phyloP scores from a whole-genome alignment of 2,113 vertebrate species.

The Corythaeola cristata region DNA sequence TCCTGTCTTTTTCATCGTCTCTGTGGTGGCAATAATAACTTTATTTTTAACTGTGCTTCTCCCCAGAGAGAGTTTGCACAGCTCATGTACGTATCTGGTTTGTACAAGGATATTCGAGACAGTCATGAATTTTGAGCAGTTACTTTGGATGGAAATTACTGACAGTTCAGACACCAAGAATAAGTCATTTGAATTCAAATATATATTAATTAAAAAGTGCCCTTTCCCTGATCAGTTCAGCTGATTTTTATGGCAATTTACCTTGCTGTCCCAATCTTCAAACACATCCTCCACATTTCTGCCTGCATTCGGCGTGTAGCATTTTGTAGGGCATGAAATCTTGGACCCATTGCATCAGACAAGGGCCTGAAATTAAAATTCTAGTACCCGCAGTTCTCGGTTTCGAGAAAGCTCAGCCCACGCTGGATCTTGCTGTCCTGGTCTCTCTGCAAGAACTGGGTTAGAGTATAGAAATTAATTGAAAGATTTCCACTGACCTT shows the following conservation, averaged over 20 bases:
- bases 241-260: constrained; percentile 3
- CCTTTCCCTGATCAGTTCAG: neutral
- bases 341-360: neutral
- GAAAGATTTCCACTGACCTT: neutral
- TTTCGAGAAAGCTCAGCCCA: neutral
- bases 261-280: neutral
- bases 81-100: neutral
- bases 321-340: neutral
- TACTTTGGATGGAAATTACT: constrained; percentile 34
- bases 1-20: neutral
- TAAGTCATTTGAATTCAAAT: neutral
- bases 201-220: neutral
- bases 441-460: neutral
- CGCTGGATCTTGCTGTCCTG: neutral
- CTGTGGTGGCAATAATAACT: neutral
- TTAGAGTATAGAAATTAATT: neutral
- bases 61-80: constrained; percentile 3
- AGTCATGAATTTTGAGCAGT: constrained; percentile 37
- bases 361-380: constrained; percentile 20
- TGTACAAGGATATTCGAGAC: neutral
- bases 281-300: neutral
- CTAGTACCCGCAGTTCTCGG: neutral
- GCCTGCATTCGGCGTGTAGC: neutral
- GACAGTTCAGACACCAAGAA: neutral
- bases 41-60: constrained; percentile 47